Base-by-base conservation (phyloP, 2,113 vertebrate species). In the Macroglossus sobrinus region DNA sequence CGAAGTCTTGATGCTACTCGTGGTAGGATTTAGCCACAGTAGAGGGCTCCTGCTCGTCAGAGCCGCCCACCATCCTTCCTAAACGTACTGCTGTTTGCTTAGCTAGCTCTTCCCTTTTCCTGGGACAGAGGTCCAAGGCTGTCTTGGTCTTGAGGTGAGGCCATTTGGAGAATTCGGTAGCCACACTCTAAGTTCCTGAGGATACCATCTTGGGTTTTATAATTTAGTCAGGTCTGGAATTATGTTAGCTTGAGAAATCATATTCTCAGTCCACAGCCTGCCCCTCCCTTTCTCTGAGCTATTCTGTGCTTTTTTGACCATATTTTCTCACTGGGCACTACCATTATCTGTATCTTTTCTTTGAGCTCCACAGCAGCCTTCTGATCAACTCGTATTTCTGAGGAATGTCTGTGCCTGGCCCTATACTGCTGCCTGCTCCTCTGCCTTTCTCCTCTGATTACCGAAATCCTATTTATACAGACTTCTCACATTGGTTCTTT, bases 221-320 rank as follows among this genome's bases (percentile, higher is more conserved):
- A 84, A 38, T 16, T 79, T 88, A 63, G 61, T 43, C 61, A 30
- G 4, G 71, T 86, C 69, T 92, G 47, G 26, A 94, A 79, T 90
- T 35, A 33, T 59, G 11, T 79, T 45, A 76, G n/a, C 50, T 50
- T 61, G 69, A 61, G 43, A 71, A 47, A 53, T 15, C 15, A 33
- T 16, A 18, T 72, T 84, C 91, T 89, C 33, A 30, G 50, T 19
- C 55, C 76, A 1, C 14, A 22, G 57, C 19, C 30, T 50, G 10
- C 0, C 6, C 47, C 40, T 5, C 4, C 9, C 75, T 30, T 68
- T 45, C 68, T 84, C 28, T 14, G 57, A 84, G 30, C 11, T 47
- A n/a, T 69, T 45, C 9, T 24, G 66, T 61, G 45, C 30, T 43
- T 28, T 26, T 59, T 15, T 74, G 35, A 10, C 5, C 30, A 47